These are phyloP conservation scores for Drosophila varians DNA, from an alignment of 1,140 invertebrate species.

Conservation along the genomic window DNA sequence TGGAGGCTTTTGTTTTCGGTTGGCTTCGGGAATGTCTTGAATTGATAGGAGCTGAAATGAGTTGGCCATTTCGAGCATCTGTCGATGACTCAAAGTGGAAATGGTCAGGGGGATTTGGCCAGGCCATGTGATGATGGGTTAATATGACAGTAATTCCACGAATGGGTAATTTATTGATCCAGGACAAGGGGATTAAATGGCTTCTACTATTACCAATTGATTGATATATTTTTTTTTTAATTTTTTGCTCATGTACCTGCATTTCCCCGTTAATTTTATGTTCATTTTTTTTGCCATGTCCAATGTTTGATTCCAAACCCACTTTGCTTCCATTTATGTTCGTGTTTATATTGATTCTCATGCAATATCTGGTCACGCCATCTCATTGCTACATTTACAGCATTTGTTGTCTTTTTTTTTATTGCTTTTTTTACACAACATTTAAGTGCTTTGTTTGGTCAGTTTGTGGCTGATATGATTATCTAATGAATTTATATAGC, in stretches of 20 bases:
- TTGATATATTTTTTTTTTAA: no score
- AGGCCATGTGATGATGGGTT: constrained; percentile 3
- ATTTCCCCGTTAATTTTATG: constrained; percentile 8
- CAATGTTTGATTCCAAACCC: constrained; percentile 12
- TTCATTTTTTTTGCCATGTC: constrained; percentile 16
- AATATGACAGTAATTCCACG: neutral
- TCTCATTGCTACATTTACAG: constrained; percentile 14
- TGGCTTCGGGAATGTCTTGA: constrained; percentile 24
- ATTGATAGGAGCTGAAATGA: constrained; percentile 37
- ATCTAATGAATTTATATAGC: neutral
- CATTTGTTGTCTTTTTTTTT: constrained; percentile 5
- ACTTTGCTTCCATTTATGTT: constrained; percentile 35
- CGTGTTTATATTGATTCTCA: constrained; percentile 28
- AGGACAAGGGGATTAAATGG: neutral
- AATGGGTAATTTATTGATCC: neutral
- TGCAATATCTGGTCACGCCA: constrained; percentile 39
- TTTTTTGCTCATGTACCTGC: neutral
- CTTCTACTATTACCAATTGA: neutral
- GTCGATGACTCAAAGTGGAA: neutral
- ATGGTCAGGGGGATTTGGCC: neutral
- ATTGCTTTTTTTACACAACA: constrained; percentile 16
- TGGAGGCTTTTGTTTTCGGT: constrained; percentile 24
- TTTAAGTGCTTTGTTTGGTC: neutral
- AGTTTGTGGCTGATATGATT: constrained; percentile 10
- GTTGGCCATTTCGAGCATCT: constrained; percentile 17